phyloP scores from a whole-genome alignment of 1,140 invertebrate genomes.

The Tetranychus cinnabarinus region DNA sequence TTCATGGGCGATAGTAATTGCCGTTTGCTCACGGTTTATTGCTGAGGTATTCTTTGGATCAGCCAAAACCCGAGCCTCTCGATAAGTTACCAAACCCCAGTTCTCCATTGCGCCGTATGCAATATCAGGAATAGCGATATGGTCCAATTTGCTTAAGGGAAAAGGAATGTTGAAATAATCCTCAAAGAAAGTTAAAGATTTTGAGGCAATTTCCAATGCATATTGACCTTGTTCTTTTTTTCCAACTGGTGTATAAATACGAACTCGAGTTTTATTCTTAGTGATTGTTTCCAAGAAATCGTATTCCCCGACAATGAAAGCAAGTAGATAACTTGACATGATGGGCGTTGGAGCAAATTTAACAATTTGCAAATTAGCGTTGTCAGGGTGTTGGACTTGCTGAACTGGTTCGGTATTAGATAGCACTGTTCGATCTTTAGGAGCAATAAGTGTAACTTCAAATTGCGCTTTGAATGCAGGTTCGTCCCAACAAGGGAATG shows the following conservation, averaged over 20 bases:
- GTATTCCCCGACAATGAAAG: constrained; percentile 75
- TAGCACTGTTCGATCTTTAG: constrained; percentile 40
- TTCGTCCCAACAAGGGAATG: constrained; percentile 95
- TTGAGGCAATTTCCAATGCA: constrained; percentile 39
- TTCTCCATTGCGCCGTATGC: constrained; percentile 54
- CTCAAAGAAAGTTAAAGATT: constrained; percentile 10
- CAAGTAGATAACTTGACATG: constrained; percentile 89
- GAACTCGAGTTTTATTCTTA: constrained; percentile 44
- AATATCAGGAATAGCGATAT: constrained; percentile 76
- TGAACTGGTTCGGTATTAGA: constrained; percentile 58
- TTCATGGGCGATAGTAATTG: constrained; percentile 52
- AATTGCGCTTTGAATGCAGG: constrained; percentile 85
- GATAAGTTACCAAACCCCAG: constrained; percentile 59
- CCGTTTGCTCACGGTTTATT: constrained; percentile 44
- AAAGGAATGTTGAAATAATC: constrained; percentile 42
- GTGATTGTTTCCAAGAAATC: constrained; percentile 66
- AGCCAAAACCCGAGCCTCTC: constrained; percentile 57
- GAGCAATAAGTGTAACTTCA: constrained; percentile 59
- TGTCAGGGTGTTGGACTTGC: constrained; percentile 9
- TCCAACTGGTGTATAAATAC: constrained; percentile 74
- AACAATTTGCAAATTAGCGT: constrained; percentile 31
- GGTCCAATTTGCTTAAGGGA: constrained; percentile 82
- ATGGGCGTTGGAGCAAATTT: constrained; percentile 64
- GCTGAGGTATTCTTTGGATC: constrained; percentile 34
- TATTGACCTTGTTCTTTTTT: constrained; percentile 78